These are phyloP conservation scores for Drosophila niveifrons DNA, from an alignment of 2,888 invertebrate genomes.

Conservation along the genomic window DNA sequence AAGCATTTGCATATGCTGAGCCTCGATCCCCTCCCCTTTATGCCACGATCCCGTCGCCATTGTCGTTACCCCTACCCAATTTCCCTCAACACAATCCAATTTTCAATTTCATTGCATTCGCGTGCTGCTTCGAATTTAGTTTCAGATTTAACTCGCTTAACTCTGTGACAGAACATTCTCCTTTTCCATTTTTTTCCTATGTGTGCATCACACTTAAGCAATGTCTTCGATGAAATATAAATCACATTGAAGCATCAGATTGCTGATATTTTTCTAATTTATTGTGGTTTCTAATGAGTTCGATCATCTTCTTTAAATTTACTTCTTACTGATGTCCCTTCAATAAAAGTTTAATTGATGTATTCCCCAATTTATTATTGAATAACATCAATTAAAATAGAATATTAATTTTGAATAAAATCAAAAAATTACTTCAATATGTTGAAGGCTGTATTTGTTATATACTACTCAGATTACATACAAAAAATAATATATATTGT, in stretches of 20 bases:
- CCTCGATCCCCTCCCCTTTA: too few relatives aligned
- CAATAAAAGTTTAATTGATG: too few relatives aligned
- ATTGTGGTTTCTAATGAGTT: background rate
- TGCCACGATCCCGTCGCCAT: background rate
- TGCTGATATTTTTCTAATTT: background rate
- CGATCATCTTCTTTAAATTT: background rate
- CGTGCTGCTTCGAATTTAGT: conserved; percentile 20
- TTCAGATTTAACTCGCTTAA: conserved; percentile 7
- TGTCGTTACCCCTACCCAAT: conserved; percentile 23
- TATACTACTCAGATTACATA: too few relatives aligned
- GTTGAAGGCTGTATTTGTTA: too few relatives aligned
- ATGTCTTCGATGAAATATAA: conserved; percentile 56
- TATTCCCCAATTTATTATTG: too few relatives aligned
- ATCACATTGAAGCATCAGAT: conserved; percentile 4
- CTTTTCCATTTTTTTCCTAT: conserved; percentile 22
- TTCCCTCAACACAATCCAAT: conserved; percentile 56
- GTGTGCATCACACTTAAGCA: conserved; percentile 54
- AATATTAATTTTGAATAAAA: too few relatives aligned
- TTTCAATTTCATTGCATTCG: conserved; percentile 67
- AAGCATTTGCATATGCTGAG: conserved; percentile 67
- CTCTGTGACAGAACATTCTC: conserved; percentile 6
- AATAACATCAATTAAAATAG: too few relatives aligned
- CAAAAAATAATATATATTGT: too few relatives aligned
- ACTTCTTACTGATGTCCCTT: too few relatives aligned
- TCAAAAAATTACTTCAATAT: too few relatives aligned